These are phyloP conservation scores for Caenorhabditis uteleia DNA, from an alignment of 2,888 invertebrate genomes.

Conservation along the genomic window DNA sequence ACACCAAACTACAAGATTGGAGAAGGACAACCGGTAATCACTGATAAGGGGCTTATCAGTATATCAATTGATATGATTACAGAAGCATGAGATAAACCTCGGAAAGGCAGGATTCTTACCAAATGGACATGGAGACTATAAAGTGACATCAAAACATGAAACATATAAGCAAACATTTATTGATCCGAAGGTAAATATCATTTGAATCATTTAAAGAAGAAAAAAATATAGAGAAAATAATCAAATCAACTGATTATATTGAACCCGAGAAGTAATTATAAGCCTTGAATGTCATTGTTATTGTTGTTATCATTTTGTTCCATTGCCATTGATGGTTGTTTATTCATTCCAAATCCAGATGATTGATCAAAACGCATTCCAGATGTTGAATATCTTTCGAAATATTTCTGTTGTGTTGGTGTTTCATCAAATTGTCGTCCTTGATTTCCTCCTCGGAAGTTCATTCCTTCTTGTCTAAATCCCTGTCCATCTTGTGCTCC, in stretches of 20 bases:
- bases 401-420: constrained; percentile 11
- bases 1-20: constrained; percentile 66
- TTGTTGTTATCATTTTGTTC: not conserved
- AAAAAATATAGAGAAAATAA: not conserved
- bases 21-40: constrained; percentile 56
- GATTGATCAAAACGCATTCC: constrained; percentile 25
- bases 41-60: not conserved
- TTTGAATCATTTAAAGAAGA: not conserved
- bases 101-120: constrained; percentile 53
- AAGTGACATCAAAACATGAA: constrained; percentile 62
- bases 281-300: constrained; percentile 2
- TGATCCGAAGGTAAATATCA: constrained; percentile 65
- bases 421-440: constrained; percentile 19
- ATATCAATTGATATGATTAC: constrained; percentile 1
- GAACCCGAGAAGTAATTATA: constrained; percentile 9
- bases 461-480: not conserved
- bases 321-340: constrained; percentile 1
- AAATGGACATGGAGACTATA: constrained; percentile 63
- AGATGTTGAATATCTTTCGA: constrained; percentile 6
- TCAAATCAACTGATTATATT: constrained; percentile 15
- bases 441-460: constrained; percentile 1
- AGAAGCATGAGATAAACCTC: constrained; percentile 45
- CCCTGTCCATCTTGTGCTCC: not conserved
- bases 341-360: constrained; percentile 27
- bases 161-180: constrained; percentile 68